phyloP scores from a whole-genome alignment of 2,113 vertebrate genomes.

The Rhea americana region DNA sequence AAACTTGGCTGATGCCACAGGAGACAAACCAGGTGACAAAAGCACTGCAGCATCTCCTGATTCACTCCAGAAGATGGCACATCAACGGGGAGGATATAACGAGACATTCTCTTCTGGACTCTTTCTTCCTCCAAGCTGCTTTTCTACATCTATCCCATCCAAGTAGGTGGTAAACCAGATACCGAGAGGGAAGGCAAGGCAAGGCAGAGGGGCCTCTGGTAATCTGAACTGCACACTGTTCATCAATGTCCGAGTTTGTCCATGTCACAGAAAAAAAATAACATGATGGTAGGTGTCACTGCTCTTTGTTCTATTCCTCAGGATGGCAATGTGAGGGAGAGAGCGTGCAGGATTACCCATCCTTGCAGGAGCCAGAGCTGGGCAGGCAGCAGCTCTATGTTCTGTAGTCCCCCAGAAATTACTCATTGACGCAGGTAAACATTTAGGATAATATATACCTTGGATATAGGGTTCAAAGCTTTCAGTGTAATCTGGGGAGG shows the following conservation, averaged over 20 bases:
- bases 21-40: background rate
- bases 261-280: fast-evolving
- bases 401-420: fast-evolving
- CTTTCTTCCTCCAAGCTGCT: background rate
- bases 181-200: background rate
- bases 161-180: fast-evolving
- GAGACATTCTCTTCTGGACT: background rate
- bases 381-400: background rate
- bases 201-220: background rate
- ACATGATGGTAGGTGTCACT: fast-evolving
- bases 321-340: fast-evolving
- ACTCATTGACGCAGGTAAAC: background rate
- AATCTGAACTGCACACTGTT: fast-evolving
- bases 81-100: background rate
- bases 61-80: background rate
- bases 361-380: background rate
- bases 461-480: background rate
- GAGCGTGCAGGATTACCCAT: fast-evolving
- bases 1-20: background rate
- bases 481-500: background rate
- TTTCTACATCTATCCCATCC: background rate
- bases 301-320: fast-evolving
- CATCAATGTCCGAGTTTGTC: background rate
- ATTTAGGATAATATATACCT: fast-evolving
- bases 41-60: background rate